Conservation (phyloP, 2,888 invertebrate genomes). For the Villa cingulata region DNA sequence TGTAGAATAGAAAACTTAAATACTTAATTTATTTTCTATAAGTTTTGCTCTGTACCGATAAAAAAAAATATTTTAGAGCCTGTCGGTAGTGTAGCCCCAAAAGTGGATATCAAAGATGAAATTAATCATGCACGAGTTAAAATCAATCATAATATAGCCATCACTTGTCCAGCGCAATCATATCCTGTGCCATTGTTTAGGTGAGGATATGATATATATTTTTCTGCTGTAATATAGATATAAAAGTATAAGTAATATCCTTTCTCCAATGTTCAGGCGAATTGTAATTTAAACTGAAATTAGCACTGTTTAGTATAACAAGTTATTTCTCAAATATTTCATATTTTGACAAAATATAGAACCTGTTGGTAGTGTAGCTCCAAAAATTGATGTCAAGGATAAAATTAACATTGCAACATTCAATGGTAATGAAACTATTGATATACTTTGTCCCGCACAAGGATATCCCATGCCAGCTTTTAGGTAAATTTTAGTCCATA, state of each 20-base stretch:
- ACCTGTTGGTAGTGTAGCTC: constrained; percentile 53
- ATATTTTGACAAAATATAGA: constrained; percentile 39
- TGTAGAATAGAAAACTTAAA: too few relatives aligned
- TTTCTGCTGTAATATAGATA: too few relatives aligned
- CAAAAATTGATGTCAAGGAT: constrained; percentile 45
- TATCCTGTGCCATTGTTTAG: constrained; percentile 41
- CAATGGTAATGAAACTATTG: constrained; percentile 39
- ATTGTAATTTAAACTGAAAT: too few relatives aligned
- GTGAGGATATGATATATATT: constrained; percentile 25
- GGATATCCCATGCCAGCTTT: constrained; percentile 59
- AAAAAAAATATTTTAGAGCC: constrained; percentile 27
- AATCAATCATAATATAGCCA: constrained; percentile 10
- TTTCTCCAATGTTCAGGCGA: neutral
- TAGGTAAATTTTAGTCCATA: constrained; percentile 36
- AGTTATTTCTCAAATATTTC: neutral
- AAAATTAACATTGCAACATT: constrained; percentile 35
- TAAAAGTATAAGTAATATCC: too few relatives aligned
- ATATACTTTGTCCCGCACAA: constrained; percentile 62
- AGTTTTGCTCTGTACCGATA: too few relatives aligned
- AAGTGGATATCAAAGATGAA: constrained; percentile 46
- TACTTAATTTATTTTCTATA: too few relatives aligned
- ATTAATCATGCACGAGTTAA: constrained; percentile 27
- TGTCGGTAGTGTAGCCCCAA: constrained; percentile 40
- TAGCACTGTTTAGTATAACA: too few relatives aligned
- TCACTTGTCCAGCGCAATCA: constrained; percentile 49